Conservation (phyloP, 2,888 invertebrate genomes). For the Colostygia pectinataria region DNA sequence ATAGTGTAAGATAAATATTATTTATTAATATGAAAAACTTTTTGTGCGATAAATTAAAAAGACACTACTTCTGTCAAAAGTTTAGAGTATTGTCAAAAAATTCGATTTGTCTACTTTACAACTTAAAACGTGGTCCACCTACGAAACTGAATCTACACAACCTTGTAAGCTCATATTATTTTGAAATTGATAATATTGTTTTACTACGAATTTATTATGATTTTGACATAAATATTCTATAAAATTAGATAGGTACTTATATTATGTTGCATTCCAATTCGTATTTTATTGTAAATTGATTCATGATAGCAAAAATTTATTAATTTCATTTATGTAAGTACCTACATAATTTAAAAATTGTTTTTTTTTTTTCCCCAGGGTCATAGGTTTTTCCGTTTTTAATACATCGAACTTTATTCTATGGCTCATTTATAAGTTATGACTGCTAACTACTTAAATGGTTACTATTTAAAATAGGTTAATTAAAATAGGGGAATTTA, state of each 20-base stretch:
- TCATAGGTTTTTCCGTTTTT: not conserved
- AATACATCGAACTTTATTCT: not conserved
- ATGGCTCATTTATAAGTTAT: constrained; percentile 1
- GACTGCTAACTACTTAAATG: not conserved
- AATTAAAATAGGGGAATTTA: no score
- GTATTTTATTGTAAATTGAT: no score
- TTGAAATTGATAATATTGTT: not conserved
- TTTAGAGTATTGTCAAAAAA: constrained; percentile 72
- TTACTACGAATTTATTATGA: no score
- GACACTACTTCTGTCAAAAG: constrained; percentile 64
- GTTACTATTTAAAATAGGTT: no score
- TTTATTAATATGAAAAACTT: constrained; percentile 37
- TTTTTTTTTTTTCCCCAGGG: no score
- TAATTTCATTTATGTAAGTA: no score
- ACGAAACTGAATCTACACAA: constrained; percentile 68
- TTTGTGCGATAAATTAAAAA: constrained; percentile 70
- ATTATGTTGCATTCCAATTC: no score
- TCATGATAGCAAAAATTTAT: no score
- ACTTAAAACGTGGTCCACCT: constrained; percentile 52
- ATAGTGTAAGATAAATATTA: constrained; percentile 47
- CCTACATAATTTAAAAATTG: no score
- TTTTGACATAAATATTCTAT: no score
- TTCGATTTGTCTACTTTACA: constrained; percentile 51
- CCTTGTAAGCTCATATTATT: constrained; percentile 66
- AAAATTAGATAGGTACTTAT: no score